phyloP scores from a whole-genome alignment of 2,113 vertebrate genomes.

The Castor canadensis region DNA sequence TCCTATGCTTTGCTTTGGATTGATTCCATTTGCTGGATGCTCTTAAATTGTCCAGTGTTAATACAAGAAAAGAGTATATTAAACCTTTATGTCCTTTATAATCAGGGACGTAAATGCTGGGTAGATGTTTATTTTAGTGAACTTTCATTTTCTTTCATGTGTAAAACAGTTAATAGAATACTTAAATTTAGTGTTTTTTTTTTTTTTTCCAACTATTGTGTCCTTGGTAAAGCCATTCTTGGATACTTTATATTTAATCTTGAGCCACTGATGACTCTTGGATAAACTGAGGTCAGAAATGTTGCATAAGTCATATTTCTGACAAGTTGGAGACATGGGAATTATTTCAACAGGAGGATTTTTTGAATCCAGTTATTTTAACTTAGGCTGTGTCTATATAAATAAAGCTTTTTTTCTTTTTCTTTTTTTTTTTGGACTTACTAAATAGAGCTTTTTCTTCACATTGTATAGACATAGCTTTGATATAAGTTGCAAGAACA shows the following conservation, averaged over 20 bases:
- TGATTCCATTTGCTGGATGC: constrained; percentile 1
- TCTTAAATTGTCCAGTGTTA: constrained; percentile 28
- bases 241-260: constrained; percentile 30
- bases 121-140: constrained; percentile 26
- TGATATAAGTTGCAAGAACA: constrained; percentile 60
- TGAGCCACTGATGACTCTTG: neutral
- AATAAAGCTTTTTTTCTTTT: constrained; percentile 64
- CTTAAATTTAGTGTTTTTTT: neutral
- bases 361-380: constrained; percentile 51
- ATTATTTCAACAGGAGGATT: constrained; percentile 42
- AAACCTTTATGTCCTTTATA: constrained; percentile 44
- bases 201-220: neutral
- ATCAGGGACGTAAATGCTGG: neutral
- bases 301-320: constrained; percentile 37
- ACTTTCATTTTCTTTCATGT: constrained; percentile 28
- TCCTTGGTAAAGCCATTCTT: constrained; percentile 28
- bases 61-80: constrained; percentile 10
- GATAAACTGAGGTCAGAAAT: constrained; percentile 50
- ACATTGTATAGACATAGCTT: constrained; percentile 71
- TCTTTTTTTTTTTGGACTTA: too few relatives aligned
- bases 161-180: constrained; percentile 25
- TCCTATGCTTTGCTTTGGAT: neutral
- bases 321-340: neutral
- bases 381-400: constrained; percentile 67
- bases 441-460: constrained; percentile 43